phyloP scores from a whole-genome alignment of 2,113 vertebrate genomes.

The Cygnus atratus region DNA sequence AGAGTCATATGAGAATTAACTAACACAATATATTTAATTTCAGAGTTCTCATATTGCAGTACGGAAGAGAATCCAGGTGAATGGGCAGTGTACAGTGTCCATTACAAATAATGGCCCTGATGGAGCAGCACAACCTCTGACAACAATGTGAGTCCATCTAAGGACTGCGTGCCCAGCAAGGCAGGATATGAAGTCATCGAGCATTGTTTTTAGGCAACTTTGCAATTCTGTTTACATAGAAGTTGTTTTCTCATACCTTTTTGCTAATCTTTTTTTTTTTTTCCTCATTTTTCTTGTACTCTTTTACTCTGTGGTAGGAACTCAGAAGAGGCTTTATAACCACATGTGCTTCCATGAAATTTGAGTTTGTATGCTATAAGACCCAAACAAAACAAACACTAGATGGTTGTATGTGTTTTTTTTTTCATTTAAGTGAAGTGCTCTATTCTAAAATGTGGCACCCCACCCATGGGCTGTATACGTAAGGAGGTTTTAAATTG shows the following conservation, averaged over 20 bases:
- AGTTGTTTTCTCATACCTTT: background rate
- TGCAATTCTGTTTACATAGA: background rate
- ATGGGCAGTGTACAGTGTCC: background rate
- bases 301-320: background rate
- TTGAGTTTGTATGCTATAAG: background rate
- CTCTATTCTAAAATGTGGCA: background rate
- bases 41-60: background rate
- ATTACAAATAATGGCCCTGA: background rate
- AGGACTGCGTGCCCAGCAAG: background rate
- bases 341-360: background rate
- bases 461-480: slow-evolving; percentile 1
- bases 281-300: background rate
- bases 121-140: background rate
- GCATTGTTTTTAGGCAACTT: background rate
- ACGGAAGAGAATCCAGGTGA: background rate
- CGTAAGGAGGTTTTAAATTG: slow-evolving; percentile 3
- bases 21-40: background rate
- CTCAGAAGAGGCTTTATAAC: background rate
- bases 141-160: background rate
- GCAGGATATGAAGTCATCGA: slow-evolving; percentile 2
- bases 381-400: background rate
- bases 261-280: background rate
- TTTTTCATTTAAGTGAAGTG: background rate
- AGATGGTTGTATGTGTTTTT: background rate
- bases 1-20: background rate